Percentiles rank a stretch among this genome's conserved stretches.
Conservation (phyloP, 2,113 vertebrate species). For the Oreochromis niloticus region DNA sequence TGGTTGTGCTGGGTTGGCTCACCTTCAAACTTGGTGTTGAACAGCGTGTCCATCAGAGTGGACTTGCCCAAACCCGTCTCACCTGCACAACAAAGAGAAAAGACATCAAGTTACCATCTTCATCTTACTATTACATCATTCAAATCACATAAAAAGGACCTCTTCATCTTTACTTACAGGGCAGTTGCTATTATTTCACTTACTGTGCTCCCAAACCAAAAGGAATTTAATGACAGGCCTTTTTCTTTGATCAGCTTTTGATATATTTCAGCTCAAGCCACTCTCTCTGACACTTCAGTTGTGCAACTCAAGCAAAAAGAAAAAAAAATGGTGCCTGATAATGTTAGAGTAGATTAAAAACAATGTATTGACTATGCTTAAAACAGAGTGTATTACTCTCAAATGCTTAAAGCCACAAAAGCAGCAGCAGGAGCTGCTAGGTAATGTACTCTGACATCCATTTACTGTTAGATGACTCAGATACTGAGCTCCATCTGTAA, state of each 20-base stretch:
- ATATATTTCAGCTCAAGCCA: neutral
- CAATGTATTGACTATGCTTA: neutral
- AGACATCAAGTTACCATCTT: neutral
- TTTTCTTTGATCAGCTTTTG: neutral
- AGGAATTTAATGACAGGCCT: neutral
- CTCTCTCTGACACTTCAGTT: neutral
- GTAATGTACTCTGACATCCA: slow-evolving; percentile 29
- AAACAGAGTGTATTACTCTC: neutral
- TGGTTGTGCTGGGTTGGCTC: slow-evolving; percentile 91
- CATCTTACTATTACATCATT: neutral
- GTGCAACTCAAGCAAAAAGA: neutral
- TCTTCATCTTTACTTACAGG: neutral
- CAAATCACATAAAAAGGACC: neutral
- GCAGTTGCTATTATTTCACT: neutral
- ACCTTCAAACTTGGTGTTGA: slow-evolving; percentile 96
- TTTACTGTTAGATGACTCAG: slow-evolving; percentile 41
- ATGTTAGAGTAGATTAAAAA: neutral
- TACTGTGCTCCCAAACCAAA: neutral
- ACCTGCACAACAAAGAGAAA: slow-evolving; percentile 66
- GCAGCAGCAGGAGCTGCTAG: neutral
- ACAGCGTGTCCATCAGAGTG: slow-evolving; percentile 96
- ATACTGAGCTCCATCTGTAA: slow-evolving; percentile 15
- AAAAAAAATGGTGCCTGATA: neutral
- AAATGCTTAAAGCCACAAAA: neutral
- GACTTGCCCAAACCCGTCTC: slow-evolving; percentile 97